Evolutionary conservation across 2,888 invertebrate species (phyloP).

Genomic region (Drosophila yooni): DNA sequence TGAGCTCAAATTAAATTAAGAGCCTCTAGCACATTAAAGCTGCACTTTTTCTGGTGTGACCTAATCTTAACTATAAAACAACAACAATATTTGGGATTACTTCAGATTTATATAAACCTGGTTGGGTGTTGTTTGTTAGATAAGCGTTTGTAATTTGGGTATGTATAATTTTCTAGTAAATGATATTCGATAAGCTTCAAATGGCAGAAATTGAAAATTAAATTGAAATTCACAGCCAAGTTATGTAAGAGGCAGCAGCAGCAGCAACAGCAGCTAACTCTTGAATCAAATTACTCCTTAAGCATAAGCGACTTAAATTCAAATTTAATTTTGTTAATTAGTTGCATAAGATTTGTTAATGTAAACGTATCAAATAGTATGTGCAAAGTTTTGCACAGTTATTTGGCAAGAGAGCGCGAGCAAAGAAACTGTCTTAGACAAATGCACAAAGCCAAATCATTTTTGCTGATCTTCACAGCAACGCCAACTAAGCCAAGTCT

Average conservation of each 20-base stretch:
- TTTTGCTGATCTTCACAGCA: constrained; percentile 32
- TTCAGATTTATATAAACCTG: constrained; percentile 1
- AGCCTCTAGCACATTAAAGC: constrained; percentile 18
- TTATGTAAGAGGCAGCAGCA: neutral
- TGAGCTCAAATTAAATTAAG: constrained; percentile 25
- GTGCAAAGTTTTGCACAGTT: constrained; percentile 5
- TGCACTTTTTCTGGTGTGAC: constrained; percentile 22
- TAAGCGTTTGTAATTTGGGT: neutral
- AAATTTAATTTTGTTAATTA: constrained; percentile 6
- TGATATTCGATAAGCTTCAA: neutral
- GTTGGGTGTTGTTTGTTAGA: neutral
- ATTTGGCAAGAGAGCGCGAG: neutral
- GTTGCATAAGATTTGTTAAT: constrained; percentile 15
- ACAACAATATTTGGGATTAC: neutral
- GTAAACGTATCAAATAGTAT: constrained; percentile 3
- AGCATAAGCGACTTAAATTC: neutral
- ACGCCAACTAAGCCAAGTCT: constrained; percentile 25
- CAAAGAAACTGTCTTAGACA: constrained; percentile 14
- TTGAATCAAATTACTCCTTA: neutral
- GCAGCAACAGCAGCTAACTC: too few species aligned
- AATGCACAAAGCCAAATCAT: constrained; percentile 23
- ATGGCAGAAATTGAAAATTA: too few species aligned
- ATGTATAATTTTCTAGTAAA: neutral
- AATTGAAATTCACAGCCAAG: neutral
- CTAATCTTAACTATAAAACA: neutral